These are phyloP conservation scores for Cephus runcator DNA, from an alignment of 2,888 invertebrate species.

Conservation along the genomic window DNA sequence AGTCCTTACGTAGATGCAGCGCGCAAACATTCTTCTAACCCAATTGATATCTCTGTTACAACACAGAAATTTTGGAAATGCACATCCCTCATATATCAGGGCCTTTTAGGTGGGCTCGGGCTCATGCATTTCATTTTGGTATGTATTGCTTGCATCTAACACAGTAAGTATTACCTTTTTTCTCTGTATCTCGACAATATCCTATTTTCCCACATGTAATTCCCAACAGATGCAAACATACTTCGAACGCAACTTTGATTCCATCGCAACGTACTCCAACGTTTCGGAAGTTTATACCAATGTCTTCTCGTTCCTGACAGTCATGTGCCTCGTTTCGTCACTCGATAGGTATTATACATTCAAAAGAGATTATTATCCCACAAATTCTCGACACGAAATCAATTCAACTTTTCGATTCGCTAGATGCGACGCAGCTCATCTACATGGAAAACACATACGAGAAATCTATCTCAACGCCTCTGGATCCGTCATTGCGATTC, in stretches of 20 bases:
- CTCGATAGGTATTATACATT: slow-evolving; percentile 52
- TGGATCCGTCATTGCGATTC: slow-evolving; percentile 48
- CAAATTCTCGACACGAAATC: not conserved
- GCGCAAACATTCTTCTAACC: not conserved
- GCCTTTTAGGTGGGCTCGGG: slow-evolving; percentile 59
- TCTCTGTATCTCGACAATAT: not conserved
- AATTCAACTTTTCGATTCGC: not conserved
- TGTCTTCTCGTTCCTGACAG: slow-evolving; percentile 51
- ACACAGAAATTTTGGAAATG: slow-evolving; percentile 53
- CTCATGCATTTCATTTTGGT: slow-evolving; percentile 58
- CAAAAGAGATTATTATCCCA: not conserved
- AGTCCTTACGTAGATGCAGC: too few relatives aligned
- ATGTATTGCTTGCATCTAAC: slow-evolving; percentile 19
- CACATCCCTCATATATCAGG: slow-evolving; percentile 55
- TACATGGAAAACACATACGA: slow-evolving; percentile 46
- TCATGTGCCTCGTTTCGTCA: slow-evolving; percentile 49
- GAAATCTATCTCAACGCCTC: slow-evolving; percentile 48
- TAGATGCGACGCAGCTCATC: slow-evolving; percentile 56
- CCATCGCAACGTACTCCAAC: slow-evolving; percentile 42
- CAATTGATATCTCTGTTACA: slow-evolving; percentile 56
- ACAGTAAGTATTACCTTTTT: not conserved
- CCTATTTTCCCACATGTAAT: slow-evolving; percentile 14
- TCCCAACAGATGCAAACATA: slow-evolving; percentile 45
- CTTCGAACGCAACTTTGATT: slow-evolving; percentile 41
- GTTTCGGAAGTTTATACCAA: slow-evolving; percentile 53